These are phyloP conservation scores for Radopholus similis DNA, from an alignment of 1,140 invertebrate genomes.

Conservation along the genomic window DNA sequence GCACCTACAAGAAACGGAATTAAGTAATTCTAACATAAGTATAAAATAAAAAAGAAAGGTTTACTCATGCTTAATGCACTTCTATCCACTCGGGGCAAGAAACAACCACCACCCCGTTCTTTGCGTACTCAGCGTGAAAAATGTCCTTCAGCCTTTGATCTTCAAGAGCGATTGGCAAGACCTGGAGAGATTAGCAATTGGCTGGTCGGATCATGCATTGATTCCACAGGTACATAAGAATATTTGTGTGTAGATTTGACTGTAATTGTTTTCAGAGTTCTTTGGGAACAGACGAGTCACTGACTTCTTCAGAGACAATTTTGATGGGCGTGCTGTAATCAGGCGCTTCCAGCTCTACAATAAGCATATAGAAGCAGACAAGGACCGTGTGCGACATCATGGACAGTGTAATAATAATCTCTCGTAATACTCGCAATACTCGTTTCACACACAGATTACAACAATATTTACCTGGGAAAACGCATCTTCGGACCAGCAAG, in stretches of 20 bases:
- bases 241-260: neutral
- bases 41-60: no score
- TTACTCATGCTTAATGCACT: no score
- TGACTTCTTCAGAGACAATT: constrained; percentile 36
- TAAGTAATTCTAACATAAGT: no score
- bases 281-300: constrained; percentile 25
- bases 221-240: constrained; percentile 12
- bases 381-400: constrained; percentile 49
- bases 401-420: constrained; percentile 34
- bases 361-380: constrained; percentile 32
- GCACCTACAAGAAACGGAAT: no score
- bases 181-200: constrained; percentile 26
- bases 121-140: neutral
- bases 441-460: constrained; percentile 43
- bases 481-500: constrained; percentile 53
- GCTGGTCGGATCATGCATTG: constrained; percentile 4
- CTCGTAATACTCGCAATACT: neutral
- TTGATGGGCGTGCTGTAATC: constrained; percentile 36
- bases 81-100: neutral
- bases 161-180: constrained; percentile 8
- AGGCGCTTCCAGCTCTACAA: constrained; percentile 42
- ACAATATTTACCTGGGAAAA: constrained; percentile 56
- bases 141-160: neutral
- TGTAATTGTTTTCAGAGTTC: constrained; percentile 23
- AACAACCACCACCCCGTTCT: neutral